Base-by-base conservation (phyloP, 2,888 invertebrate genomes). In the Ferdinandea cuprea region DNA sequence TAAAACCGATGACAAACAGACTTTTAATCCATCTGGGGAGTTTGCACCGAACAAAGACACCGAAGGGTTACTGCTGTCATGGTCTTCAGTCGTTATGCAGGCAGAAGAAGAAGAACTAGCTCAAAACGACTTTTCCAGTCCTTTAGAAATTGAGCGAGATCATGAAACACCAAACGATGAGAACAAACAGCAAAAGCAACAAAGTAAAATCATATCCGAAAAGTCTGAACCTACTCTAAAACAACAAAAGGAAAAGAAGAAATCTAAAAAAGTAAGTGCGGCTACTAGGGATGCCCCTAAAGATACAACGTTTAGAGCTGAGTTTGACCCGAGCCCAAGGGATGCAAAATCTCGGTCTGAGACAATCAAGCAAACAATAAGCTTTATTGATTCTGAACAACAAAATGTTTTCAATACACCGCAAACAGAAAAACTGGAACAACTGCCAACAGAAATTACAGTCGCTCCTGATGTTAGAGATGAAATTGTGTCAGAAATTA, bases 401-500 rank as follows among this genome's bases (percentile, higher is more conserved):
- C 32, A 44, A 50, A 48, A 40, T 13, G 17, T 19, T n/a, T 25
- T 37, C n/a, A 40, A 9, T 3, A 32, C 30, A 46, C 46, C 32
- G 2, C 52, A 63, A 17, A 5, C n/a, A 6, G 56, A 37, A 17
- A 63, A 11, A 13, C 5, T 35, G 5, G 7, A 28, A 42, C 2
- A 42, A 6, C 7, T 8, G 2, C 40, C 13, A 13, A 37, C 6
- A 37, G 13, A 40, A 37, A 8, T 44, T 13, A 6, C 13, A 0
- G 87, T 88, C 15, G 87, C 88, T 21, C 88, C 9, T 44, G 11
- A 11, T 37, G n/a, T 37, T 5, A n/a, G 37, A 25, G 2, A 2
- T 25, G 5, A 25, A 25, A 25, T 25, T 3, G 5, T 25, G 5
- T 25, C 5, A 25, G 25, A 25, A 25, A 25, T 2, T 5, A 5